Evolutionary conservation across 2,797 vertebrate genomes (phyloP).

Genomic region (Sebastes alutus): DNA sequence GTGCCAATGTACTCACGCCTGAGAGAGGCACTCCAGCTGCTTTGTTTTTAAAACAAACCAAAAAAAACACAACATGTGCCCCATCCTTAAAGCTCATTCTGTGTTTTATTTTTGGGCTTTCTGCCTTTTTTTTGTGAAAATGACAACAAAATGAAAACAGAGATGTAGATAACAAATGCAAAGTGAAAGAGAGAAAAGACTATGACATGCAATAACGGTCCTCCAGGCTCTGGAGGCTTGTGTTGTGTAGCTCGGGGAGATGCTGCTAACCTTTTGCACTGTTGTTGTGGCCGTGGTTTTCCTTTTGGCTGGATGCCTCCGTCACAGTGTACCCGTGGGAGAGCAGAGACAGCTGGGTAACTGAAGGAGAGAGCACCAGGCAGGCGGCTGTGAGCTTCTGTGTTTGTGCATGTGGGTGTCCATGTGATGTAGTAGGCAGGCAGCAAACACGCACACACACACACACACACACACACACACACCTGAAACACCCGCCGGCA

Average conservation of each 20-base stretch:
- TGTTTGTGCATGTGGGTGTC: background rate
- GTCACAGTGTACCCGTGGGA: constrained; percentile 15
- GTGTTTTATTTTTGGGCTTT: background rate
- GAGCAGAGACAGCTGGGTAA: constrained; percentile 32
- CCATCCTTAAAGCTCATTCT: background rate
- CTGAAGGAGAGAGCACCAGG: background rate
- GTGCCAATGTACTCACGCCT: background rate
- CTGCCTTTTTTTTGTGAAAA: background rate
- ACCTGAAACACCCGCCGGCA: constrained; percentile 2
- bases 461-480: background rate
- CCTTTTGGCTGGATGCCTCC: constrained; percentile 11
- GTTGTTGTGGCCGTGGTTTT: background rate
- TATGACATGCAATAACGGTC: background rate
- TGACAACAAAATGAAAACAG: background rate
- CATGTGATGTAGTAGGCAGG: background rate
- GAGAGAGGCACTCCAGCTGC: background rate
- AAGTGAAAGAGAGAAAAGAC: background rate
- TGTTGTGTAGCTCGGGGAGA: background rate
- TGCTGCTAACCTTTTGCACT: constrained; percentile 3
- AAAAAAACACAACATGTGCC: background rate
- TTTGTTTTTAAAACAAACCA: background rate
- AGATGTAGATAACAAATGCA: background rate
- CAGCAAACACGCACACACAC: background rate
- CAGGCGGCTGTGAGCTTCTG: background rate
- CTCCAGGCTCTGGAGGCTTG: background rate